Evolutionary conservation across 2,113 vertebrate species (phyloP).

Genomic region (Neopipo cinnamomea): DNA sequence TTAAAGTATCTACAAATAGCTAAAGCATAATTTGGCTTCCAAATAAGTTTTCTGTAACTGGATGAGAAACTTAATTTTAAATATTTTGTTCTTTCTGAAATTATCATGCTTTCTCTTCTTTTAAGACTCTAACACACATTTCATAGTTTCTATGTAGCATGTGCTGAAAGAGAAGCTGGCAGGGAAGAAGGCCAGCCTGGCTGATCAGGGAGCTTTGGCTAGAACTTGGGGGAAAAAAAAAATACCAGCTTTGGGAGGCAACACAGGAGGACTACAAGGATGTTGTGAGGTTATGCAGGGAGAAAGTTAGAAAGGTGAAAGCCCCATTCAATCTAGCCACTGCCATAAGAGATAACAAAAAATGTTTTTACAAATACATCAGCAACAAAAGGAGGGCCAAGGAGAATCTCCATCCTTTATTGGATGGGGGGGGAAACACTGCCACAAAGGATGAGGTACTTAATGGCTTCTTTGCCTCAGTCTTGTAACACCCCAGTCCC

Average conservation of each 20-base stretch:
- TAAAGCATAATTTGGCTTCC: neutral
- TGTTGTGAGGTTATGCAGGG: too few relatives aligned
- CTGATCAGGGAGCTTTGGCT: neutral
- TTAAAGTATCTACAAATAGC: neutral
- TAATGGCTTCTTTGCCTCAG: too few relatives aligned
- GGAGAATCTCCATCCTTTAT: too few relatives aligned
- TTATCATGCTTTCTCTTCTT: neutral
- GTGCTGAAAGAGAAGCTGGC: neutral
- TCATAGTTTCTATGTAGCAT: neutral
- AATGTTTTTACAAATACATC: too few relatives aligned
- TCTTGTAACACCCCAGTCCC: too few relatives aligned
- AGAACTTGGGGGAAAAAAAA: neutral
- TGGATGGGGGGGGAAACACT: too few relatives aligned
- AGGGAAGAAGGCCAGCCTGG: neutral
- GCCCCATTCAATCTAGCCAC: too few relatives aligned
- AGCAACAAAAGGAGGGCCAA: too few relatives aligned
- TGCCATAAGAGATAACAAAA: too few relatives aligned
- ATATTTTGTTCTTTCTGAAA: neutral
- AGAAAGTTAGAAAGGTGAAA: too few relatives aligned
- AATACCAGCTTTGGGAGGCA: neutral
- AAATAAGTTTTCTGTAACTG: neutral
- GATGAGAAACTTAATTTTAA: neutral
- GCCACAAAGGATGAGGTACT: too few relatives aligned
- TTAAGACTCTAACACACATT: neutral
- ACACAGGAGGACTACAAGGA: too few relatives aligned